phyloP scores from a whole-genome alignment of 2,113 vertebrate genomes.

The Clarias batrachus region DNA sequence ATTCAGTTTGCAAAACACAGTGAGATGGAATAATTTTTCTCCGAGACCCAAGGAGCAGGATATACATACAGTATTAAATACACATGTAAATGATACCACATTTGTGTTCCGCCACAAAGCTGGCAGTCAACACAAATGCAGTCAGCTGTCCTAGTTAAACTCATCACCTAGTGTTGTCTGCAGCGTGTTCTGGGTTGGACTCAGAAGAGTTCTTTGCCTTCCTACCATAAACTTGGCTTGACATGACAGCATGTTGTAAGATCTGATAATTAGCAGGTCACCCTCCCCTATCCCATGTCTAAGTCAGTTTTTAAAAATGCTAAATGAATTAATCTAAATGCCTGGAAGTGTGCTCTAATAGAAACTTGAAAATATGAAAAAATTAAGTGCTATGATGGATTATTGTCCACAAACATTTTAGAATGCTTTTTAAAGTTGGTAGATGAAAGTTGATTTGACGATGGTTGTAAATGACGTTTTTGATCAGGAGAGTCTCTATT shows the following conservation, averaged over 20 bases:
- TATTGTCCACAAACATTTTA: background rate
- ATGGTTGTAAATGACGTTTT: background rate
- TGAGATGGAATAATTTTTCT: background rate
- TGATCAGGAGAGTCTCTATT: too few species aligned
- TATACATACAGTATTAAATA: background rate
- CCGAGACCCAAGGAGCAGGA: too few species aligned
- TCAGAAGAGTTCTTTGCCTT: background rate
- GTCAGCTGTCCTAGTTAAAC: background rate
- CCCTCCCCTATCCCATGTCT: background rate
- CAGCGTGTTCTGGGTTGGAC: background rate
- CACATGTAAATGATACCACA: too few species aligned
- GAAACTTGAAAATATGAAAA: background rate
- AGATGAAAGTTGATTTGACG: background rate
- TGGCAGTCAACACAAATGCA: background rate
- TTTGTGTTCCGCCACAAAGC: too few species aligned
- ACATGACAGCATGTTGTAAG: background rate
- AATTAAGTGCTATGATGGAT: background rate
- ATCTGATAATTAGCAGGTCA: background rate
- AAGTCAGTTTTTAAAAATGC: background rate
- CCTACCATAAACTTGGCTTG: background rate
- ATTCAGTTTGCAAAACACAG: too few species aligned
- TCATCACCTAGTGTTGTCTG: background rate
- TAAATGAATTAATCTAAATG: too few species aligned
- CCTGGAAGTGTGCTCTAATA: background rate
- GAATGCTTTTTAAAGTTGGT: background rate